phyloP scores from a whole-genome alignment of 2,797 vertebrate genomes.

The Morelia viridis region DNA sequence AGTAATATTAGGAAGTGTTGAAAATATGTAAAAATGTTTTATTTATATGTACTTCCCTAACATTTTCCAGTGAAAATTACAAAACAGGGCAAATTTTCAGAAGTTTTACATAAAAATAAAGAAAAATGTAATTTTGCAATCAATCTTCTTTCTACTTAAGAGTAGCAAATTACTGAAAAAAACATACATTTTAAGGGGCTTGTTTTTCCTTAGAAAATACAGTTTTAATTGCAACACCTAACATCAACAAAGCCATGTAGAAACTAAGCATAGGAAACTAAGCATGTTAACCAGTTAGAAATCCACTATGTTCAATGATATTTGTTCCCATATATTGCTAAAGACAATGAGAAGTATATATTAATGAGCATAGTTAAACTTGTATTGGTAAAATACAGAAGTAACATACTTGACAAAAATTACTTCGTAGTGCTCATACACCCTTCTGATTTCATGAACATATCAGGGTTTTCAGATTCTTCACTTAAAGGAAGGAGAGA shows the following conservation, averaged over 20 bases:
- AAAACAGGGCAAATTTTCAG: not conserved
- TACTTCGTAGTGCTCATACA: not conserved
- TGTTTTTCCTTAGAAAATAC: too few relatives aligned
- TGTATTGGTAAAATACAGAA: not conserved
- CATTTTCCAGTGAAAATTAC: not conserved
- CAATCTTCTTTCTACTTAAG: not conserved
- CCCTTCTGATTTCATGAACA: not conserved
- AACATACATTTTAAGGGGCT: not conserved
- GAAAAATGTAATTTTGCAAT: not conserved
- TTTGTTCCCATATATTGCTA: not conserved
- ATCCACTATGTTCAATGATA: not conserved
- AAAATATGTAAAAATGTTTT: not conserved
- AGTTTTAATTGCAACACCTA: constrained; percentile 5
- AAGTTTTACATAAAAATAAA: constrained; percentile 15
- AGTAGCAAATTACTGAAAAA: constrained; percentile 12
- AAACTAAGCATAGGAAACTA: not conserved
- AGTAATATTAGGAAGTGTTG: not conserved
- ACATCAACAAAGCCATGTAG: not conserved
- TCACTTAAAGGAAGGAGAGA: not conserved
- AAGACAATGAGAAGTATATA: not conserved
- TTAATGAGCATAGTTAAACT: not conserved
- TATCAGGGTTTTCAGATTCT: not conserved
- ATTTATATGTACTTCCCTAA: not conserved
- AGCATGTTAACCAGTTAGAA: not conserved
- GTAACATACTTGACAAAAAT: not conserved